Percentiles rank a stretch among this genome's conserved stretches.
Evolutionary conservation across 2,113 vertebrate species (phyloP).

Genomic region (Oryzias javanicus): DNA sequence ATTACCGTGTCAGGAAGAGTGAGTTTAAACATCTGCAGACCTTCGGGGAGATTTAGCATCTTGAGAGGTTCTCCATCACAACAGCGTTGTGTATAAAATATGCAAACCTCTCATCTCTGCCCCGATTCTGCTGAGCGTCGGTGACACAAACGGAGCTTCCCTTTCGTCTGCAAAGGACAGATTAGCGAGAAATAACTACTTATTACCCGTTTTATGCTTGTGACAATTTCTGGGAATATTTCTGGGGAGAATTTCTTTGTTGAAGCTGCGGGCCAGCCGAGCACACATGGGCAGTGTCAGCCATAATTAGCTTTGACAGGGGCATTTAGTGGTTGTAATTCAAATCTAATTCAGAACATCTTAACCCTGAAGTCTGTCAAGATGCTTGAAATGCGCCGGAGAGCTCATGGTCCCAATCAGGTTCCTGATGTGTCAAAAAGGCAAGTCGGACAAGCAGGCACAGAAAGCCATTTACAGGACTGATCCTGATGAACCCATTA

Average conservation of each 20-base stretch:
- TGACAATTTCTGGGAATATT: conserved; percentile 88
- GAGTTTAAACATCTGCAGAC: conserved; percentile 86
- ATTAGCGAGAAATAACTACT: conserved; percentile 68
- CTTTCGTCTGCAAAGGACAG: conserved; percentile 17
- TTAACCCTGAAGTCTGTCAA: conserved; percentile 98
- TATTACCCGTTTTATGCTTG: conserved; percentile 75
- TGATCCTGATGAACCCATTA: background rate
- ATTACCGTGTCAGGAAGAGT: conserved; percentile 95
- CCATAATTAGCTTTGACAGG: conserved; percentile 96
- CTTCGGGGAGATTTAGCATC: conserved; percentile 80
- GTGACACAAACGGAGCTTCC: background rate
- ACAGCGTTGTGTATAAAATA: background rate
- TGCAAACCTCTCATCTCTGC: conserved; percentile 3
- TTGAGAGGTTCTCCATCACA: conserved; percentile 67
- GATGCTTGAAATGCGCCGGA: conserved; percentile 88
- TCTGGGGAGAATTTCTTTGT: conserved; percentile 92
- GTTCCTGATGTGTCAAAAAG: conserved; percentile 93
- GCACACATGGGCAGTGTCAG: conserved; percentile 94
- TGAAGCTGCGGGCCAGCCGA: conserved; percentile 82
- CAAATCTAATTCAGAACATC: conserved; percentile 99
- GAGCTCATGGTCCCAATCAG: conserved; percentile 81
- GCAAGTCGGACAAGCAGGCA: conserved; percentile 51
- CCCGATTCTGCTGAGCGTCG: background rate
- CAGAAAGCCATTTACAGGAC: conserved; percentile 68
- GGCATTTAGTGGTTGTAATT: conserved; percentile 99